Conservation (phyloP, 2,113 vertebrate genomes). For the Leptocoma aspasia region DNA sequence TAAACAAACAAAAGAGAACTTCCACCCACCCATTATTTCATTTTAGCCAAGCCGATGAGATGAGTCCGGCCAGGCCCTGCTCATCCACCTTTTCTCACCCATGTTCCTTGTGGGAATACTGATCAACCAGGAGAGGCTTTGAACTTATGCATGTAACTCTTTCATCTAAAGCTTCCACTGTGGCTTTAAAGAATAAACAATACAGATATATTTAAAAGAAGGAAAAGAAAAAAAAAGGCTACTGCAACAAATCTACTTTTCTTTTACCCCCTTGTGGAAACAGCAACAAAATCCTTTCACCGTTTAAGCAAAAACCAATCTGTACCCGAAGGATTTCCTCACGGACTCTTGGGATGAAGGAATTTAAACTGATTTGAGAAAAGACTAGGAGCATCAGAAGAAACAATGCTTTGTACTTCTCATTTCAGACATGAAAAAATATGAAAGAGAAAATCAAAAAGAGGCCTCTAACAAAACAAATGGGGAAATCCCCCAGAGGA, state of each 20-base stretch:
- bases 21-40: not conserved
- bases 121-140: conserved; percentile 31
- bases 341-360: not conserved
- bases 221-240: fast-evolving
- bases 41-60: not conserved
- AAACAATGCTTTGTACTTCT: not conserved
- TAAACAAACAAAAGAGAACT: conserved; percentile 1
- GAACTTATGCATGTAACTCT: conserved; percentile 24
- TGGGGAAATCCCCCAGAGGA: not conserved
- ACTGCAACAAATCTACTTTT: not conserved
- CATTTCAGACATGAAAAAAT: not conserved
- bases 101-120: conserved; percentile 17
- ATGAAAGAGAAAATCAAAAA: not conserved
- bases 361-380: not conserved
- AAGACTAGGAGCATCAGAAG: not conserved
- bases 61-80: not conserved
- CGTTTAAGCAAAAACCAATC: not conserved
- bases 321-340: not conserved
- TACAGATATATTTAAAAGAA: not conserved
- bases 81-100: not conserved
- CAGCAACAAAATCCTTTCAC: not conserved
- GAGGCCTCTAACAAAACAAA: not conserved
- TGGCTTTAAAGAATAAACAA: conserved; percentile 12
- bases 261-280: not conserved
- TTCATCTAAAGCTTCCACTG: conserved; percentile 32